Evolutionary conservation across 2,888 invertebrate genomes (phyloP).

Genomic region (Isotomurus palustris): DNA sequence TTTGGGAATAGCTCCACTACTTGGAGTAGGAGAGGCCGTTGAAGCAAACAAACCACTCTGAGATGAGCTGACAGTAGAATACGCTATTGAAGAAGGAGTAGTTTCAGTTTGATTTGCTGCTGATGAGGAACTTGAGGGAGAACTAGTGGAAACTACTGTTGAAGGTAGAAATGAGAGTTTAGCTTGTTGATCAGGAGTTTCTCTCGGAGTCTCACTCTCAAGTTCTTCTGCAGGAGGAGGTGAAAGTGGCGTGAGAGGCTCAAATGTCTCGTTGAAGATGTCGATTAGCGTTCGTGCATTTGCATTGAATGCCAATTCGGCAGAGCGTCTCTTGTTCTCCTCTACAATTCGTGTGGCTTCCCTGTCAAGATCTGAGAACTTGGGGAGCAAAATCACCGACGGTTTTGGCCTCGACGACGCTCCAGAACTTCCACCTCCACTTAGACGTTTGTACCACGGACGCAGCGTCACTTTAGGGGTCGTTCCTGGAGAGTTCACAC

Average conservation of each 20-base stretch:
- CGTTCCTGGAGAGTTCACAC: background rate
- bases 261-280: conserved; percentile 57
- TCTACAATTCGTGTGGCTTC: conserved; percentile 69
- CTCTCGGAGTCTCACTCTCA: background rate
- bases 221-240: conserved; percentile 6
- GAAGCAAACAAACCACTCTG: background rate
- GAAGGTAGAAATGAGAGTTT: background rate
- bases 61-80: background rate
- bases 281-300: conserved; percentile 53
- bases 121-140: background rate
- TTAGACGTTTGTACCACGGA: conserved; percentile 63
- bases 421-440: conserved; percentile 45
- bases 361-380: conserved; percentile 66
- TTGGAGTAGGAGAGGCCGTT: background rate
- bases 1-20: background rate
- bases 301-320: conserved; percentile 36
- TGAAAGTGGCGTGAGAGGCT: background rate
- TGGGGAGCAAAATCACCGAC: conserved; percentile 32
- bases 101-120: conserved; percentile 1
- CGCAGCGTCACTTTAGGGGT: conserved; percentile 53
- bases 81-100: background rate
- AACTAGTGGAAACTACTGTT: background rate
- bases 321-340: conserved; percentile 40
- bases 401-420: conserved; percentile 8
- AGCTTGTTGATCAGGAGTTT: no score